Base-by-base conservation (phyloP, 2,113 vertebrate species). In the Xiphophorus hellerii region DNA sequence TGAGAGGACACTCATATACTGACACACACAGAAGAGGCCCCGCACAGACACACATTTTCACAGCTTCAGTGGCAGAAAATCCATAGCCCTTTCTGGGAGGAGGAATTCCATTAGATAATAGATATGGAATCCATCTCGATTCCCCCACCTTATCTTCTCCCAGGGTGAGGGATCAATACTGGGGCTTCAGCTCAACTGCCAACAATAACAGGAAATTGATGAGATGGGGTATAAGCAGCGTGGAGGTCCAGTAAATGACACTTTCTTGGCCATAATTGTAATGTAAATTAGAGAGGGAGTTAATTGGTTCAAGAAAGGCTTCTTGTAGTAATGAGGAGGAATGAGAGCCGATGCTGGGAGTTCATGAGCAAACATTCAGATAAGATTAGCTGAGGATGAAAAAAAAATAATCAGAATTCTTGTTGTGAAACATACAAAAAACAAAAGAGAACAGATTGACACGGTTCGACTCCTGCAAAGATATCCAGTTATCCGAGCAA, bases 101-200 rank as follows among this genome's bases (percentile, higher is more conserved):
- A 94, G 94, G 93, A 94, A 94, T 95, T 94, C 94, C 94, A 95
- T 95, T 95, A 95, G 94, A 95, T 95, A 95, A 96, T 94, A 94
- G 94, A 95, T 95, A 95, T 95, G 92, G 93, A 95, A 95, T 95
- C 94, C 94, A 95, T 95, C 93, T 95, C 89, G 94, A 94, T 94
- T 94, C 94, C 87, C 51, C 92, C 93, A 94, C 91, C 94, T 94
- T 94, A 94, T 94, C 94, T 95, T 94, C 92, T 94, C 90, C 91
- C 64, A 62, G 91, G 90, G 92, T 91, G 92, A 91, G 75, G 92
- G 93, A 96, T 96, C 95, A 88, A 96, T 96, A 93, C 82, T 77
- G 77, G 90, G 92, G 90, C 91, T 91, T 95, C 91, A 91, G 93
- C 91, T 95, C 88, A 93, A 94, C 93, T 89, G 90, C 92, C 93